Evolutionary conservation across 2,797 vertebrate genomes (phyloP).

Genomic region (Pantherophis vulpinus): DNA sequence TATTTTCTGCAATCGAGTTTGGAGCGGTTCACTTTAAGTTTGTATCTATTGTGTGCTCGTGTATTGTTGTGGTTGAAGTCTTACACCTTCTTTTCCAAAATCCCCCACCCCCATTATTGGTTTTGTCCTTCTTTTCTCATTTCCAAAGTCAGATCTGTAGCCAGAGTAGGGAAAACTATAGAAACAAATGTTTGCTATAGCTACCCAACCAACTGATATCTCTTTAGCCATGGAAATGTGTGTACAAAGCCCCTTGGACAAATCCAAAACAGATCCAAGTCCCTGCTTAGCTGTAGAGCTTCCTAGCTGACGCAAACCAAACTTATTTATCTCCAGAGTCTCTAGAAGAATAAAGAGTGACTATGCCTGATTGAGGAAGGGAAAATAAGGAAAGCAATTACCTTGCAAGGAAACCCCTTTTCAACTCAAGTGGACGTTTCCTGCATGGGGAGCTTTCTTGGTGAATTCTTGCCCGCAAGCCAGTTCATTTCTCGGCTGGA

Average conservation of each 20-base stretch:
- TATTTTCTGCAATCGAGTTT: too few species aligned
- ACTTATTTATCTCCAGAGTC: not conserved
- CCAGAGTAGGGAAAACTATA: not conserved
- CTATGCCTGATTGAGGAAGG: not conserved
- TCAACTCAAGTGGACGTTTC: not conserved
- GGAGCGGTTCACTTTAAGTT: too few species aligned
- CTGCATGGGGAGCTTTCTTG: not conserved
- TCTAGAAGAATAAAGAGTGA: not conserved
- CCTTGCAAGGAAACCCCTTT: not conserved
- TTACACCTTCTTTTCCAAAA: not conserved
- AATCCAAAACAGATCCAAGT: not conserved
- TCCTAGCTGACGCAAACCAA: not conserved
- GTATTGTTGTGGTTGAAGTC: too few species aligned
- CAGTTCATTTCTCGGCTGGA: not conserved
- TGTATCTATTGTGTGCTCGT: too few species aligned
- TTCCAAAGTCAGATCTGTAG: not conserved
- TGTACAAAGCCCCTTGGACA: not conserved
- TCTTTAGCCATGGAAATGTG: not conserved
- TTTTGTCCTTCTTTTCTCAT: not conserved
- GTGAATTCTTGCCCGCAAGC: not conserved
- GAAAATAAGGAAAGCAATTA: not conserved
- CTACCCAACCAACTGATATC: not conserved
- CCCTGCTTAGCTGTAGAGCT: not conserved
- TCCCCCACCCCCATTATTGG: accelerated
- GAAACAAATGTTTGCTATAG: not conserved